These are phyloP conservation scores for Lasioglossum marginatum DNA, from an alignment of 2,888 invertebrate genomes.

Conservation along the genomic window DNA sequence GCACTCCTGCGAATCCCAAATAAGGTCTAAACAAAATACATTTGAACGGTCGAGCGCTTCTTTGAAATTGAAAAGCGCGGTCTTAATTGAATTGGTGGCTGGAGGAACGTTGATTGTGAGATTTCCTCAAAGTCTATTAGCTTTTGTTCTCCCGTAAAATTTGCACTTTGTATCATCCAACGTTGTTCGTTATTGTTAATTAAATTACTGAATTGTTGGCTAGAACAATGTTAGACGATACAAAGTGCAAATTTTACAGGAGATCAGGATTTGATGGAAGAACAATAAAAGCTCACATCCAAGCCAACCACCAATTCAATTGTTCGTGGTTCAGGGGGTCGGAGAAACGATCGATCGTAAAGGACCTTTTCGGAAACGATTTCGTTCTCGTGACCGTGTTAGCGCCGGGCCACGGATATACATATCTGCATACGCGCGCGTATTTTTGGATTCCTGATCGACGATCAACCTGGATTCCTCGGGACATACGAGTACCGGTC, in stretches of 20 bases:
- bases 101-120: too few species aligned
- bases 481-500: conserved; percentile 46
- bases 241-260: too few species aligned
- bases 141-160: too few species aligned
- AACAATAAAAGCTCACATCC: too few species aligned
- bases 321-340: not conserved
- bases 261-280: too few species aligned
- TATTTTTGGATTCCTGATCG: conserved; percentile 39
- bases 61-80: not conserved
- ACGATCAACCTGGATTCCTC: conserved; percentile 53
- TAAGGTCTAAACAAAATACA: not conserved
- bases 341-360: not conserved
- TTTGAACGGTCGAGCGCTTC: not conserved
- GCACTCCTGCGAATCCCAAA: conserved; percentile 4
- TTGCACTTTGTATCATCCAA: too few species aligned
- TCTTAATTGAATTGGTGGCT: not conserved
- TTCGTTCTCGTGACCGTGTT: conserved; percentile 6
- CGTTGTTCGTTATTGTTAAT: too few species aligned
- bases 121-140: too few species aligned
- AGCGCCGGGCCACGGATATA: not conserved
- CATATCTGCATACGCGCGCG: conserved; percentile 11
- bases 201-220: too few species aligned
- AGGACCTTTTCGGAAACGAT: conserved; percentile 1
- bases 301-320: too few species aligned
- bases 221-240: too few species aligned